These are phyloP conservation scores for Drosophila bipectinata DNA, from an alignment of 1,140 invertebrate species.

Conservation along the genomic window DNA sequence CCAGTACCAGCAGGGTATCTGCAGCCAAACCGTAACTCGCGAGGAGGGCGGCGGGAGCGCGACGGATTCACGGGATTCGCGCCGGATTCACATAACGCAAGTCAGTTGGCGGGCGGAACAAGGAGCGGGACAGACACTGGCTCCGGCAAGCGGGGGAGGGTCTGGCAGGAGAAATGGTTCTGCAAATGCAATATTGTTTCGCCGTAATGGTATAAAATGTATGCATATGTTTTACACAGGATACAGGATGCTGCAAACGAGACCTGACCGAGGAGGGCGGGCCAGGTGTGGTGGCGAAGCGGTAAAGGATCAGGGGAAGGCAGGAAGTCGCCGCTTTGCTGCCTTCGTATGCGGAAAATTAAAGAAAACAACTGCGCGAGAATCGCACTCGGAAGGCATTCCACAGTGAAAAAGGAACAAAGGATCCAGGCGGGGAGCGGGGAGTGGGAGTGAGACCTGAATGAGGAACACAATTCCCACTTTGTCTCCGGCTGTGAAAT, in stretches of 20 bases:
- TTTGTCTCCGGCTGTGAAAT: constrained; percentile 35
- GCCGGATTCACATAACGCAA: constrained; percentile 58
- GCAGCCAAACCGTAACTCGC: constrained; percentile 31
- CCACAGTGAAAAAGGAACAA: neutral
- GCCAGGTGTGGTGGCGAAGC: neutral
- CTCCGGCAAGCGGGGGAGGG: constrained; percentile 4
- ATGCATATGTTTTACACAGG: constrained; percentile 73
- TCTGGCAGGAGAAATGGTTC: constrained; percentile 49
- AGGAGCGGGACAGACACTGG: neutral
- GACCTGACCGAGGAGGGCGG: constrained; percentile 22
- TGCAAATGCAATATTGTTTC: constrained; percentile 78
- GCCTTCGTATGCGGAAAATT: constrained; percentile 48
- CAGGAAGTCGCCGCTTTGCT: constrained; percentile 43
- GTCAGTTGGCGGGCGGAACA: constrained; percentile 25
- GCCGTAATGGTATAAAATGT: constrained; percentile 72
- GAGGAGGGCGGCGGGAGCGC: constrained; percentile 13
- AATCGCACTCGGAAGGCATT: constrained; percentile 40
- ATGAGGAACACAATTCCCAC: constrained; percentile 40
- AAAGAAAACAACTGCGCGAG: constrained; percentile 49
- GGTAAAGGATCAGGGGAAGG: constrained; percentile 19
- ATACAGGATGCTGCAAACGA: constrained; percentile 41
- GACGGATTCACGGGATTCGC: constrained; percentile 40
- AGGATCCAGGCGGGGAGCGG: constrained; percentile 2
- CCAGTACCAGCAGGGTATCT: constrained; percentile 16
- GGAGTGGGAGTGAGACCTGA: constrained; percentile 28